Evolutionary conservation across 2,797 vertebrate species (phyloP), one percentile per base, ranked within the genome.

Genomic region (Acestrorhynchus altus): DNA sequence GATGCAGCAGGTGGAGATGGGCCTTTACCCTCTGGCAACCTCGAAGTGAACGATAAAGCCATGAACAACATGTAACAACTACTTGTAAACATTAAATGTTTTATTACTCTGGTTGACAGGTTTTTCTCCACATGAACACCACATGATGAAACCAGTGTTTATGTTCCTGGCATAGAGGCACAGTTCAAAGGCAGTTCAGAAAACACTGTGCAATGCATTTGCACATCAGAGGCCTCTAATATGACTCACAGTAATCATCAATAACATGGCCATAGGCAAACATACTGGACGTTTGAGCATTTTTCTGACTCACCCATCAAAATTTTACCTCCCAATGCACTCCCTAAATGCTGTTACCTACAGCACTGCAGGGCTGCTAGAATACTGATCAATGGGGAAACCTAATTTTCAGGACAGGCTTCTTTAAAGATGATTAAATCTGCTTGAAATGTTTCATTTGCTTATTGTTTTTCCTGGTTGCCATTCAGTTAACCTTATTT

Each of bases 141-240:
- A 54, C 20, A 78, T 67, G 72, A 80, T 78, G 66, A 82, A 76
- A 61, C 57, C 72, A 4, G 72, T 75, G 74, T 82, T 78, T 66
- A 82, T 66, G 24, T 70, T 54, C 49, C 65, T 60, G 63, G 60
- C 77, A 67, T 22, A 52, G 35, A 46, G 63, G 65, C 10, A 59
- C n/a, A 20, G 60, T 79, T 73, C 51, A 74, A 83, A 73, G 56
- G 47, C 54, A 69, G 20, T 35, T 35, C 31, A 35, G 24, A 77
- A 81, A 72, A 54, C 42, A 20, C 57, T 64, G 28, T 47, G 51
- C 13, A 68, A 73, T 44, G 54, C 73, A 76, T 83, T 72, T 76
- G 72, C 73, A 82, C 73, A 72, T 78, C 76, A 78, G 61, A 79
- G 63, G 42, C 54, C 4, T 59, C 40, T 77, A 56, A 72, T 47